phyloP scores from a whole-genome alignment of 2,888 invertebrate species.

The Meliscaeva auricollis region DNA sequence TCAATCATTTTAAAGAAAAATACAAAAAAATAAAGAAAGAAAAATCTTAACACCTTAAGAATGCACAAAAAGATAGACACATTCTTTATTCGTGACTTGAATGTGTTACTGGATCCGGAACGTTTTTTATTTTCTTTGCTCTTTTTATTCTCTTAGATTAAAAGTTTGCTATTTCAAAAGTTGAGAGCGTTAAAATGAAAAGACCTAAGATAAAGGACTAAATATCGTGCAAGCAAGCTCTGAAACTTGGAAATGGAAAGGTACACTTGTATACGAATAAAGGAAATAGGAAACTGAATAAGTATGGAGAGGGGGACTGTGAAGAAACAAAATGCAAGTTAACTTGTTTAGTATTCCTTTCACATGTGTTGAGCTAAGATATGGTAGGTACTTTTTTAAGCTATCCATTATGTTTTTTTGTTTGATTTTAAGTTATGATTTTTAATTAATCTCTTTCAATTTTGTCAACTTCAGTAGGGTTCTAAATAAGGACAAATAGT shows the following conservation, averaged over 20 bases:
- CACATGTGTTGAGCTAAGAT: too few relatives aligned
- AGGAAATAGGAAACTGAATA: background rate
- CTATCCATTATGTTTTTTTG: too few relatives aligned
- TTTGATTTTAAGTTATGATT: too few relatives aligned
- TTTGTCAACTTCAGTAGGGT: too few relatives aligned
- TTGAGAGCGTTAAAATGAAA: conserved; percentile 12
- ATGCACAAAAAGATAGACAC: conserved; percentile 1
- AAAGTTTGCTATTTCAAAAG: conserved; percentile 18
- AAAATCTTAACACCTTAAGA: conserved; percentile 17
- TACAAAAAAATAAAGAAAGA: background rate
- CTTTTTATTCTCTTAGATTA: background rate
- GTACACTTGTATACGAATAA: background rate
- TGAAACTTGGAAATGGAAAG: background rate
- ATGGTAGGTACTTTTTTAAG: too few relatives aligned
- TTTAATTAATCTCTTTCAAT: too few relatives aligned
- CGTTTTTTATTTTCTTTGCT: background rate
- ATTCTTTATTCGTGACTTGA: conserved; percentile 22
- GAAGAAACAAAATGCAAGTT: too few relatives aligned
- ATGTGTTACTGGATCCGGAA: conserved; percentile 12
- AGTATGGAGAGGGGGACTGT: background rate
- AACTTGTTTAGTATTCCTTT: too few relatives aligned
- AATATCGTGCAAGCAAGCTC: background rate
- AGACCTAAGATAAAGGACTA: background rate
- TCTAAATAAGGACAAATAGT: too few relatives aligned
- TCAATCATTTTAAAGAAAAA: conserved; percentile 27